Percentiles rank a stretch among this genome's conserved stretches.
Conservation (phyloP, 1,140 invertebrate species). For the Drosophila mauritiana region DNA sequence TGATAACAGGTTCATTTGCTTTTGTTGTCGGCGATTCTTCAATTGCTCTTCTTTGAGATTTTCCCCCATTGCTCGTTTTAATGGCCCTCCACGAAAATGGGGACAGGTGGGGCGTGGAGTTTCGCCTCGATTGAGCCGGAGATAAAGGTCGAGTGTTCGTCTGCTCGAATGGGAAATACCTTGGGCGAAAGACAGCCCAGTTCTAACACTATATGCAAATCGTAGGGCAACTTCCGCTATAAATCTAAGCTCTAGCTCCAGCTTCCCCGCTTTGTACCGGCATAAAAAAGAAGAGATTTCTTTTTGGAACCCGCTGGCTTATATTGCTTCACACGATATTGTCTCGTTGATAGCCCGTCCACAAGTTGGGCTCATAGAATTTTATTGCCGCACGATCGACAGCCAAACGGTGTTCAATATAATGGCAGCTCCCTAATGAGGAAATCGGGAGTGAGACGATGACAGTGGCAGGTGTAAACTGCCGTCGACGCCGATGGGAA, state of each 20-base stretch:
- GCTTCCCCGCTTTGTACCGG: constrained; percentile 3
- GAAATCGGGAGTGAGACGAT: constrained; percentile 26
- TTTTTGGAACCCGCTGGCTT: constrained; percentile 22
- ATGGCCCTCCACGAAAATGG: constrained; percentile 31
- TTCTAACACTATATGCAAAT: constrained; percentile 43
- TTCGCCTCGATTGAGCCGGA: constrained; percentile 34
- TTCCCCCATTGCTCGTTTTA: constrained; percentile 43
- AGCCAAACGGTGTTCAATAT: constrained; percentile 73
- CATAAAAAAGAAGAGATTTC: constrained; percentile 7
- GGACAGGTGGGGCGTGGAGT: constrained; percentile 30
- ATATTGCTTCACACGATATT: constrained; percentile 76
- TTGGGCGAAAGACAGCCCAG: not conserved
- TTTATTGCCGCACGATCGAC: constrained; percentile 79
- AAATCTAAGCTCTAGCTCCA: constrained; percentile 25
- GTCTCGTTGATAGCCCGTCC: constrained; percentile 60
- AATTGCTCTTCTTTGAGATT: constrained; percentile 64
- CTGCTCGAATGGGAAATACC: constrained; percentile 36
- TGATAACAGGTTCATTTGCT: constrained; percentile 84
- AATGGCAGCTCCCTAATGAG: constrained; percentile 59
- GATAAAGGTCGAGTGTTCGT: constrained; percentile 22
- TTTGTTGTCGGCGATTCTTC: constrained; percentile 79
- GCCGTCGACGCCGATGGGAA: constrained; percentile 21
- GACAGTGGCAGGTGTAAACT: constrained; percentile 59
- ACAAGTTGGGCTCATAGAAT: constrained; percentile 69
- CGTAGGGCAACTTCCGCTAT: constrained; percentile 42